A percentile compares a stretch with the other conserved stretches of the same genome.
These are phyloP conservation scores for Drosophila peninsularis DNA, from an alignment of 2,888 invertebrate genomes.

Conservation along the genomic window DNA sequence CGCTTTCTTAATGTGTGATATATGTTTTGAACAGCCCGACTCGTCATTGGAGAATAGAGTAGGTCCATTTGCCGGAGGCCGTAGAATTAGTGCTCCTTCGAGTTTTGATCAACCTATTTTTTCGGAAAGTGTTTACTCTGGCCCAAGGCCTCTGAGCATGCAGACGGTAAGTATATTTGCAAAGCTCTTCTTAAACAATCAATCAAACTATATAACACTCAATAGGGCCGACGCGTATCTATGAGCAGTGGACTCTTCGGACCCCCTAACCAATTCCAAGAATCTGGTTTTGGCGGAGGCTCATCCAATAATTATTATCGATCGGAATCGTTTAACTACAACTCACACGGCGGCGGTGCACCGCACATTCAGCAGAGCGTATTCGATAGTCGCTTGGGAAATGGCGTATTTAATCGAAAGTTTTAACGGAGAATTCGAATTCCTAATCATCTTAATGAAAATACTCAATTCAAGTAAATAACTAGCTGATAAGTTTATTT, in stretches of 20 bases:
- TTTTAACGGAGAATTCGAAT: constrained; percentile 23
- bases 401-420: constrained; percentile 9
- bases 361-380: constrained; percentile 50
- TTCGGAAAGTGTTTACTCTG: background rate
- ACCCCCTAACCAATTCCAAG: background rate
- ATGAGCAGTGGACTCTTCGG: background rate
- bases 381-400: constrained; percentile 55
- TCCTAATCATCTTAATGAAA: background rate
- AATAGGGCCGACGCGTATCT: constrained; percentile 16
- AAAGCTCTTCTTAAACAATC: background rate
- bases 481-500: constrained; percentile 1
- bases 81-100: background rate
- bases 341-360: constrained; percentile 56
- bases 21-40: background rate
- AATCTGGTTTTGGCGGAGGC: constrained; percentile 4
- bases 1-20: background rate
- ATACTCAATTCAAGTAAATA: background rate
- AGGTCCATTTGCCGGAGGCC: background rate
- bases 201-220: too few species aligned
- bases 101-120: background rate
- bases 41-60: background rate
- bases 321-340: constrained; percentile 57
- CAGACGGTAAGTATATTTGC: constrained; percentile 13
- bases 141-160: background rate
- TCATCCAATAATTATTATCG: constrained; percentile 55